phyloP scores from a whole-genome alignment of 2,888 invertebrate species.

The Tolmerus cingulatus region DNA sequence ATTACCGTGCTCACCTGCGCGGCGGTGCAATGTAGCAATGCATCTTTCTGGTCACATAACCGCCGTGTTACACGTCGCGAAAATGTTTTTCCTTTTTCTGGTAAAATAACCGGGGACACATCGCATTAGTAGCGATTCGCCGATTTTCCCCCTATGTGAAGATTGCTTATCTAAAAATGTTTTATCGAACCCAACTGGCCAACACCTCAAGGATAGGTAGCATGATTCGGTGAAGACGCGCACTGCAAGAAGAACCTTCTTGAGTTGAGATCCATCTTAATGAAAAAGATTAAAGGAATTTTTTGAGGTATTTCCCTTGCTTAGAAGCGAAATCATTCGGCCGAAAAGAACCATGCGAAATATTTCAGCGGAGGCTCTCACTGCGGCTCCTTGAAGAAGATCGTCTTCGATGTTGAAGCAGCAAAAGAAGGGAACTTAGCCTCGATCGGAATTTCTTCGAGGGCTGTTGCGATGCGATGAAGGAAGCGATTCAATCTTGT shows the following conservation, averaged over 20 bases:
- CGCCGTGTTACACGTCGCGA: neutral
- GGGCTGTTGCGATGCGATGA: neutral
- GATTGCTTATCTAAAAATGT: neutral
- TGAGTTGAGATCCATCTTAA: neutral
- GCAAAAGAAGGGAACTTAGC: neutral
- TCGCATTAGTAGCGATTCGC: neutral
- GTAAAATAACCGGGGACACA: neutral
- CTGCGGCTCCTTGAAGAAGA: neutral
- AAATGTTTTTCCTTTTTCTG: neutral
- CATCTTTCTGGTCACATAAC: neutral
- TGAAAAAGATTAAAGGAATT: constrained; percentile 16
- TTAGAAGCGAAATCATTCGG: neutral
- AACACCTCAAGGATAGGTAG: neutral
- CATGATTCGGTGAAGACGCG: neutral
- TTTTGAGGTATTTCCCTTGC: neutral
- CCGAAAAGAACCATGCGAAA: constrained; percentile 4
- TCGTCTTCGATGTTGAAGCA: neutral
- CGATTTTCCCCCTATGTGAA: neutral
- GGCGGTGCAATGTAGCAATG: neutral
- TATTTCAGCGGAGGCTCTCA: neutral
- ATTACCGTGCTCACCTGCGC: neutral
- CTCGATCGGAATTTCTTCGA: neutral
- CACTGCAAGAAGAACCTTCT: neutral
- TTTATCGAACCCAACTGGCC: neutral
- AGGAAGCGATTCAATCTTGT: neutral